Percentiles rank a stretch among this genome's conserved stretches.
Conservation (phyloP, 64 coral and sea anemone genomes). For the Platygyra sinensis region DNA sequence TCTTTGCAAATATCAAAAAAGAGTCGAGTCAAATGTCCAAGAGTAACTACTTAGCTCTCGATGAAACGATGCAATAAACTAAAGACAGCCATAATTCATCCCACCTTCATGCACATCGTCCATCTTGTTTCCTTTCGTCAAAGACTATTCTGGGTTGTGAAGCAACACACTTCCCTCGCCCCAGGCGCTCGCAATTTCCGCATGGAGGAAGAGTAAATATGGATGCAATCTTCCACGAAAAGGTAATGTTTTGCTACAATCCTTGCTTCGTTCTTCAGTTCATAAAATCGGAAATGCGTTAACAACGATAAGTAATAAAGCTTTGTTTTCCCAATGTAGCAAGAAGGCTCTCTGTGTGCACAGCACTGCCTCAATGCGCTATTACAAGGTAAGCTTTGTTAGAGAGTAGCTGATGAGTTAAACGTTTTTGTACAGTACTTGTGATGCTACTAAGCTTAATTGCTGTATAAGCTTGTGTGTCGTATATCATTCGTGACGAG, state of each 20-base stretch:
- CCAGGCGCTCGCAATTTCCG: not conserved
- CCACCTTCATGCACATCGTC: slow-evolving; percentile 66
- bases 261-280: not conserved
- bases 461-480: too few species aligned
- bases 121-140: slow-evolving; percentile 74
- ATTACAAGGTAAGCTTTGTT: slow-evolving; percentile 73
- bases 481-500: too few species aligned
- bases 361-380: slow-evolving; percentile 97
- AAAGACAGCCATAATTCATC: not conserved
- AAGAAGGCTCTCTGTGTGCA: slow-evolving; percentile 96
- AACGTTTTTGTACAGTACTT: too few species aligned
- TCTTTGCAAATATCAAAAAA: not conserved
- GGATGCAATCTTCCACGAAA: slow-evolving; percentile 92
- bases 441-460: too few species aligned
- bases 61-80: not conserved
- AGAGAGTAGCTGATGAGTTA: too few species aligned
- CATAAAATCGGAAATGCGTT: not conserved
- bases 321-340: slow-evolving; percentile 53
- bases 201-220: slow-evolving; percentile 24
- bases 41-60: not conserved
- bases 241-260: slow-evolving; percentile 36
- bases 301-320: too few species aligned
- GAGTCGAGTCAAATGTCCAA: not conserved
- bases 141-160: slow-evolving; percentile 63
- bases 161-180: slow-evolving; percentile 2